Base-by-base conservation (phyloP, 2,888 invertebrate species). In the Idaea straminata region DNA sequence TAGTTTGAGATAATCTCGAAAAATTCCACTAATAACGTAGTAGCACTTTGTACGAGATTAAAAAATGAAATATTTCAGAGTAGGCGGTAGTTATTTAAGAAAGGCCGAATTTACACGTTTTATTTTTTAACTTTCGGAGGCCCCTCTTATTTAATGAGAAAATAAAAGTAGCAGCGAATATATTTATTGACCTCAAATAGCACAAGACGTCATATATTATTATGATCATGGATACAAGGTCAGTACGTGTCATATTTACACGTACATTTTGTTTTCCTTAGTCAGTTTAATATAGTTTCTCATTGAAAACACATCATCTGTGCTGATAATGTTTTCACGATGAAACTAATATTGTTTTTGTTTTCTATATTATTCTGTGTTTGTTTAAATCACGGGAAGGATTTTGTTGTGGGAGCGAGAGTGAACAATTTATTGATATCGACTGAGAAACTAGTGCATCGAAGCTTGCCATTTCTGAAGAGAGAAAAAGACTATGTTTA, bases 401-500 rank as follows among this genome's bases (percentile, higher is more conserved):
- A 91, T 74, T 85, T 89, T 59, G 83, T 83, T 35, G 78, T 85
- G 5, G 91, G 91, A 3, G 80, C 86, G 5, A 84, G 85, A 79
- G 81, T 83, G 65, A 88, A 91, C 71, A 90, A 89, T 77, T 79
- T 89, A 70, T 80, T 91, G 70, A 82, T 91, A 78, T 88, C 87
- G 5, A 91, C 91, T 13, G 83, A 88, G 66, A 91, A 87, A 82
- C 76, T 91, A 64, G 79, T 82, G 62, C 82, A 80, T 64, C 77
- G 77, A 47, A 77, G 75, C 57, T 77, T 89, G 68, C 87, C 86
- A 36, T 76, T 91, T 5, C 78, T 87, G 72, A 84, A 73, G 69
- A 80, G 89, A 67, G 89, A 89, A 69, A 89, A 91, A 76, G 90
- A 89, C 77, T 91, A 89, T 68, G 76, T 72, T 57, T 91, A 89